Conservation (phyloP, 2,888 invertebrate species). For the Agonopterix alstromeriana region DNA sequence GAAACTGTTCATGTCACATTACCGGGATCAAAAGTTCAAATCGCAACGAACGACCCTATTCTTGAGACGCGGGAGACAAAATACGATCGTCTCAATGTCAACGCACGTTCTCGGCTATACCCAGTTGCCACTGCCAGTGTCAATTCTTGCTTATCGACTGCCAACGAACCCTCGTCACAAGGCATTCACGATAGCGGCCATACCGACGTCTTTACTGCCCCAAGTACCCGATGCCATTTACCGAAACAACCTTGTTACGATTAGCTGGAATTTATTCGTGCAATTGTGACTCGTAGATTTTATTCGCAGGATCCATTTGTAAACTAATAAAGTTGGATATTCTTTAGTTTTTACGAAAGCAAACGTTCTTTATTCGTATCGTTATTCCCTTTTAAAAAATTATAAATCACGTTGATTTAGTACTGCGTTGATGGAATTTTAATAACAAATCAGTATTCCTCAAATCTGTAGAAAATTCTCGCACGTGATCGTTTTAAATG, state of each 20-base stretch:
- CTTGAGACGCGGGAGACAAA: conserved; percentile 1
- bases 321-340: background rate
- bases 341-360: background rate
- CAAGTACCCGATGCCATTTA: conserved; percentile 25
- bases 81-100: conserved; percentile 22
- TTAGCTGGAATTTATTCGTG: conserved; percentile 3
- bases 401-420: conserved; percentile 1
- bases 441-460: conserved; percentile 6
- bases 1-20: conserved; percentile 20
- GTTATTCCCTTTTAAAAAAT: conserved; percentile 1
- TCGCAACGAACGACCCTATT: conserved; percentile 13
- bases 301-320: background rate
- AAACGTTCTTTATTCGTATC: background rate
- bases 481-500: conserved; percentile 1
- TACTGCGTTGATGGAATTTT: conserved; percentile 1
- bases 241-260: conserved; percentile 7
- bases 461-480: conserved; percentile 2
- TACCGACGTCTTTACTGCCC: conserved; percentile 59
- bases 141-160: conserved; percentile 22
- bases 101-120: conserved; percentile 31
- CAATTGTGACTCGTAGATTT: background rate
- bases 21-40: conserved; percentile 29
- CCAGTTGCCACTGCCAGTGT: conserved; percentile 9
- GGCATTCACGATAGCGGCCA: conserved; percentile 27
- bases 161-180: conserved; percentile 41